Conservation (phyloP, 2,113 vertebrate species). For the Plecotus auritus region DNA sequence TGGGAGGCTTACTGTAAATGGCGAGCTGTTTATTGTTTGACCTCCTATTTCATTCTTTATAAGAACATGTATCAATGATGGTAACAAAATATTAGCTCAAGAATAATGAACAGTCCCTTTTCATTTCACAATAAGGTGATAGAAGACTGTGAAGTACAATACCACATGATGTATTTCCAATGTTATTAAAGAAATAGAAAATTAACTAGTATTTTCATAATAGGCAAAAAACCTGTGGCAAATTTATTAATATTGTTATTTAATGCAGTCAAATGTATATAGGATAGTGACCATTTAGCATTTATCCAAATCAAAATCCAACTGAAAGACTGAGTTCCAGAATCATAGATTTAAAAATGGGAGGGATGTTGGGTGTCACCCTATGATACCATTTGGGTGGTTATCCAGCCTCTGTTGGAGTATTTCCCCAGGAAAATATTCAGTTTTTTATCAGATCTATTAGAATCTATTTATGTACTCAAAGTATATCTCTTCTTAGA, state of each 20-base stretch:
- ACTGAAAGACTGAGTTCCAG: background rate
- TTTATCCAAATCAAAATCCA: conserved; percentile 2
- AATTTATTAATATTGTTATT: background rate
- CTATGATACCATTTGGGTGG: background rate
- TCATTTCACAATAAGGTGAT: background rate
- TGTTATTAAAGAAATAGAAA: background rate
- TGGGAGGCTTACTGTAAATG: background rate
- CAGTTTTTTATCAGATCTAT: background rate
- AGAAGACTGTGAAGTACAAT: background rate
- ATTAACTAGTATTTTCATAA: background rate
- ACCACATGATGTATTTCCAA: background rate
- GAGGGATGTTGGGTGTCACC: background rate
- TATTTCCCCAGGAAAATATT: background rate
- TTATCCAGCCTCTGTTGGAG: background rate
- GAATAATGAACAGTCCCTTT: conserved; percentile 8
- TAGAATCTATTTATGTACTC: background rate
- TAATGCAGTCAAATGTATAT: background rate
- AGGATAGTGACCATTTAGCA: background rate
- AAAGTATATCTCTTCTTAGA: background rate
- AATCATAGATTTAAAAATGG: background rate
- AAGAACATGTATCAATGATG: background rate
- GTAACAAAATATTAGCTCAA: conserved; percentile 27
- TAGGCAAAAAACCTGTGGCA: background rate
- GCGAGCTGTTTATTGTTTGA: conserved; percentile 13
- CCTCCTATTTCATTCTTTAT: background rate